These are phyloP conservation scores for Galemys pyrenaicus DNA, from an alignment of 2,113 vertebrate genomes.

Conservation along the genomic window DNA sequence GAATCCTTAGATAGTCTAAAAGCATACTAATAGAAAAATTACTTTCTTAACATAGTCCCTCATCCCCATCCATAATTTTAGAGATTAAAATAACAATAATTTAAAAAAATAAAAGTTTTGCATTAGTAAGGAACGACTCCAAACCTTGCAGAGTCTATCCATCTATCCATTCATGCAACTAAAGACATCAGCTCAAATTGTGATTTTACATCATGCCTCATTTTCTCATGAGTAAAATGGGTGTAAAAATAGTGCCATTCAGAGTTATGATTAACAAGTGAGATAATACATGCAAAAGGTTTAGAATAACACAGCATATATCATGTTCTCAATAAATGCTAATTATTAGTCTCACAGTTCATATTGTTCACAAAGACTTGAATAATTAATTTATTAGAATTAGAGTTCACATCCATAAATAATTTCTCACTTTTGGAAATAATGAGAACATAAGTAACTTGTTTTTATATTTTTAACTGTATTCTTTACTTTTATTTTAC, in stretches of 20 bases:
- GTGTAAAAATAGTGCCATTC: background rate
- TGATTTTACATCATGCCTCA: background rate
- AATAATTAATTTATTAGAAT: background rate
- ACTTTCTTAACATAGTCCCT: background rate
- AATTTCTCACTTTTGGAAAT: background rate
- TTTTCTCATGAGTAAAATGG: background rate
- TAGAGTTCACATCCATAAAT: background rate
- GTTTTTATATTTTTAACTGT: background rate
- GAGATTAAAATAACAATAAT: background rate
- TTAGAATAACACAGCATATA: background rate
- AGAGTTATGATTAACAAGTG: background rate
- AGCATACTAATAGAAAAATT: background rate
- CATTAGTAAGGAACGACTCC: background rate
- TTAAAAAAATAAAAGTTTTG: background rate
- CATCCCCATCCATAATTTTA: background rate
- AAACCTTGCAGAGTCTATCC: background rate
- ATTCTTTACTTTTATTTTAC: background rate
- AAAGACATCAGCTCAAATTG: background rate
- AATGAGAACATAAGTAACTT: background rate
- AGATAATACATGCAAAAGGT: background rate
- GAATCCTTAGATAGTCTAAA: background rate
- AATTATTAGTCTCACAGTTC: background rate
- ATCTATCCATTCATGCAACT: background rate
- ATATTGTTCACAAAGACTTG: background rate
- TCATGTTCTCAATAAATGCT: background rate